Base-by-base conservation (phyloP, 1,140 invertebrate genomes). In the Drosophila grimshawi region DNA sequence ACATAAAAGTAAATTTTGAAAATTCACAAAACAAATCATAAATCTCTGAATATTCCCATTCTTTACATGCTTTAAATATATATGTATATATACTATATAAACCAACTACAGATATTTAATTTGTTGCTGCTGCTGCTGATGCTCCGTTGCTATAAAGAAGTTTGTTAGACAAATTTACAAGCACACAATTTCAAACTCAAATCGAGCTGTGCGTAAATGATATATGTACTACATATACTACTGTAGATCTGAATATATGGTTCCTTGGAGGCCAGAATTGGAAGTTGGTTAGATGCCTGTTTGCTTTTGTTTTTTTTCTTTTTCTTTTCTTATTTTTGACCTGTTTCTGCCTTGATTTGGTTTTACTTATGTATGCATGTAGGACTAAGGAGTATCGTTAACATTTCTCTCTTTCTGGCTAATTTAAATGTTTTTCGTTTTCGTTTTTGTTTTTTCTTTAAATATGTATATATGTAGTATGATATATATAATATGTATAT, bases 371-470 rank as follows among this genome's bases (percentile, higher is more conserved):
- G 33, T 62, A 11, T 35, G 4, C 52, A 43, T 52, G 29, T 41
- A 69, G 52, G 59, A 35, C 62, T 57, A 57, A 37, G 55, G 56
- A 62, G 57, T 68, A 74, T 64, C 60, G n/a, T 48, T 70, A 65
- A 71, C 60, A 65, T 65, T 64, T 37, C 19, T 33, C 32, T 48
- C 61, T 30, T 59, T 81, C 80, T 74, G 80, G 75, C 69, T 75
- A 82, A 70, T 81, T 68, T 52, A 61, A 52, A 65, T 80, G 62
- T 27, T 71, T 67, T 65, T 51, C 43, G 37, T 56, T 29, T 57
- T 7, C 51, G 3, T 48, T 3, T 53, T 35, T 5, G n/a, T n/a
- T n/a, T 10, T 52, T 37, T 46, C 10, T 53, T 52, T 29, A 27
- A 35, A 11, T 57, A 48, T 57, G n/a, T 66, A 66, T 61, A 55